Conservation (phyloP, 1,140 invertebrate species). For the Drosophila eugracilis region DNA sequence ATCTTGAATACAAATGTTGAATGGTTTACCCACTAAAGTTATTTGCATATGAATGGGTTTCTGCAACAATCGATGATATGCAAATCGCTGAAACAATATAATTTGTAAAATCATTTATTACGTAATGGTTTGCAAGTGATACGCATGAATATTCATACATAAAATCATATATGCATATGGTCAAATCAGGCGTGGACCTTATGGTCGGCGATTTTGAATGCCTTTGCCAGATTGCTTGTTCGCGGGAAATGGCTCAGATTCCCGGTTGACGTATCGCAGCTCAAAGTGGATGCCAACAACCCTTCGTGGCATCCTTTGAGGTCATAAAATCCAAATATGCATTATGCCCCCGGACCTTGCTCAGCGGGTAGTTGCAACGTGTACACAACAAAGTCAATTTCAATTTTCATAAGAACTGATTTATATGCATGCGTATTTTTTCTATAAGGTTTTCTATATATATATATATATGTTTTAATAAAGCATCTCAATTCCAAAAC, state of each 20-base stretch:
- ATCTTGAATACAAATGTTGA: no score
- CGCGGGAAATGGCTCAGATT: constrained; percentile 23
- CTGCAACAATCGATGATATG: background rate
- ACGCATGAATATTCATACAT: constrained; percentile 22
- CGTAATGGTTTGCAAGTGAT: constrained; percentile 20
- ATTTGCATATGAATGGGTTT: background rate
- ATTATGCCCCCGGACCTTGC: constrained; percentile 27
- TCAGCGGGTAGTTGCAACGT: constrained; percentile 40
- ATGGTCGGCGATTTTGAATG: constrained; percentile 29
- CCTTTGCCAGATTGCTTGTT: constrained; percentile 35
- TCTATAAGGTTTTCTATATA: constrained; percentile 8
- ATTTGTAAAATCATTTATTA: constrained; percentile 2
- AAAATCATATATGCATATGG: constrained; percentile 5
- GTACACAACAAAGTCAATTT: constrained; percentile 40
- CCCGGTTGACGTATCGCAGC: constrained; percentile 13
- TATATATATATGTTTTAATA: constrained; percentile 30
- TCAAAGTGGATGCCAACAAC: constrained; percentile 54
- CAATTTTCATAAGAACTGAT: constrained; percentile 56
- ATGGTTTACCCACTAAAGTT: no score
- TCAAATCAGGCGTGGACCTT: constrained; percentile 19
- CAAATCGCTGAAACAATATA: background rate
- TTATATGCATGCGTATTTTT: constrained; percentile 26
- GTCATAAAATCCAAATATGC: constrained; percentile 61
- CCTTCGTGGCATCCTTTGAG: constrained; percentile 48
- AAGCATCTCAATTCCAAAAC: constrained; percentile 38